Base-by-base conservation (phyloP, 2,888 invertebrate species). In the Ochropleura leucogaster region DNA sequence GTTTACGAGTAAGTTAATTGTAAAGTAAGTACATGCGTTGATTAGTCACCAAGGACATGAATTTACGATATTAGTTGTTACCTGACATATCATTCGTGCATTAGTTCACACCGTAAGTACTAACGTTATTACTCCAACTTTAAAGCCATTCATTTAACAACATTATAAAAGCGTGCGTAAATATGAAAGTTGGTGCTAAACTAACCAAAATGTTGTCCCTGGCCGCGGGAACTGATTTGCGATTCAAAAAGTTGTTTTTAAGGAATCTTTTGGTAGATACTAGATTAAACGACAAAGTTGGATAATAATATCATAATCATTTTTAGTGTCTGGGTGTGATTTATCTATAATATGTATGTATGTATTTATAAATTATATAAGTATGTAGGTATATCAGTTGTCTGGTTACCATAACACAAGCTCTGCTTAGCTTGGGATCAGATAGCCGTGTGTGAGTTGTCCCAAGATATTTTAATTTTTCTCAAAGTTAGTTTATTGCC, bases 1-100 rank as follows among this genome's bases (percentile, higher is more conserved):
- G 53, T 72, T 67, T 69, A 66, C 63, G 16, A 53, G 46, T 59
- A 62, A 12, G 44, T 20, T 30, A 44, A 44, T 4, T 44, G 47
- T 47, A 30, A 40, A 44, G 12, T 12, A 20, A n/a, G 49, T 47
- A 47, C 14, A 46, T 71, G 30, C 42, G 72, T 71, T 66, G 6
- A 75, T 69, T 81, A 83, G 55, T 72, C 79, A 71, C 85, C 12
- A 63, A 82, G 83, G 85, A 72, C 82, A 40, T 7, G 49, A 78
- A 71, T 84, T 84, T 81, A 81, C 62, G 60, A 59, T 62, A 75
- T 65, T 72, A 79, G 64, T 72, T 75, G 20, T 60, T 44, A 62
- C 44, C 18, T 30, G 59, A 62, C 62, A 68, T 70, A 64, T 68
- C 16, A 40, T 20, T 60, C 12, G 16, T 59, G 16, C 47, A 66